phyloP scores from a whole-genome alignment of 2,797 vertebrate genomes.

The Xerus rutilus region DNA sequence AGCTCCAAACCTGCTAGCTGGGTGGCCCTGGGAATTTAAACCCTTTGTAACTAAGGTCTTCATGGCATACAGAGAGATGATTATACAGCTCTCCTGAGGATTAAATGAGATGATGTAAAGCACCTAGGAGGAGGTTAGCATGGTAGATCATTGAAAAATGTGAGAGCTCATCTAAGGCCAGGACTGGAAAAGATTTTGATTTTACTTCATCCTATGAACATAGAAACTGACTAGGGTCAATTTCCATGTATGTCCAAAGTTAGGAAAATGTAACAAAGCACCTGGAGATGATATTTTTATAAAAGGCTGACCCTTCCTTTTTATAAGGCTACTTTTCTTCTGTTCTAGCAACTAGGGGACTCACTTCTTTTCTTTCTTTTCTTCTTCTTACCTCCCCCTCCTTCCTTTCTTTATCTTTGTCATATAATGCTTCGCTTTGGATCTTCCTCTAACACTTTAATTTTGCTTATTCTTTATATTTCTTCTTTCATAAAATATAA shows the following conservation, averaged over 20 bases:
- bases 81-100: background rate
- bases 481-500: background rate
- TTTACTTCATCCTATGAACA: background rate
- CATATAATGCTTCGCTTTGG: background rate
- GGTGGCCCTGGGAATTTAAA: background rate
- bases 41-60: background rate
- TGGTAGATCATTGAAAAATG: rapidly evolving
- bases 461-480: slow-evolving; percentile 13
- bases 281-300: background rate
- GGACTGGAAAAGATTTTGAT: background rate
- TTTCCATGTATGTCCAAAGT: background rate
- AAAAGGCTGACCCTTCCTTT: background rate
- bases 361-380: too few species aligned
- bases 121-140: background rate
- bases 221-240: background rate
- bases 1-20: background rate
- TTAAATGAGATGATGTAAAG: background rate
- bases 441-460: background rate
- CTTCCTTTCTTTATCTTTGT: background rate
- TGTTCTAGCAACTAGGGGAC: background rate
- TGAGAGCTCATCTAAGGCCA: background rate
- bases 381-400: too few species aligned
- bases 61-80: background rate
- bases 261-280: background rate
- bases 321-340: background rate